phyloP scores from a whole-genome alignment of 2,797 vertebrate species.

The Megalops cyprinoides region DNA sequence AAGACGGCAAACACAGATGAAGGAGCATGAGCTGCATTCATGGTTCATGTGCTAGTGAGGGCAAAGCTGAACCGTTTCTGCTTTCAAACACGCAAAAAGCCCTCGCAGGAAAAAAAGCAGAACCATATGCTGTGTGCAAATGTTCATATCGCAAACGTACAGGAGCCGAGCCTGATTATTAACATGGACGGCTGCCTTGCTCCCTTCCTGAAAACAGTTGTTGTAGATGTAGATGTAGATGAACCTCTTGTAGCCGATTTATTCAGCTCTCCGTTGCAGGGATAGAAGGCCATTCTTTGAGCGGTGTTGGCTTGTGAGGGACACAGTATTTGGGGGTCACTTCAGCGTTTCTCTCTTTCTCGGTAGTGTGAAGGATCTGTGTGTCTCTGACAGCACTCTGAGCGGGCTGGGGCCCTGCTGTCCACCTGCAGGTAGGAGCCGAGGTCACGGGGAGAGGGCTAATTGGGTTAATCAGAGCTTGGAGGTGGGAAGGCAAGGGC shows the following conservation, averaged over 20 bases:
- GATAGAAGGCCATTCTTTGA: not conserved
- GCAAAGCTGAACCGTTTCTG: not conserved
- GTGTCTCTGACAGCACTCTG: too few species aligned
- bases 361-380: too few species aligned
- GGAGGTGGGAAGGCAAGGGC: constrained; percentile 27
- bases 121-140: not conserved
- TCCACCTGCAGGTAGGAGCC: not conserved
- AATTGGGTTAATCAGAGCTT: constrained; percentile 40
- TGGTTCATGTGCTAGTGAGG: not conserved
- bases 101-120: not conserved
- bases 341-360: too few species aligned
- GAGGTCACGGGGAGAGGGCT: constrained; percentile 28
- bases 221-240: too few species aligned
- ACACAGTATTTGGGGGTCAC: not conserved
- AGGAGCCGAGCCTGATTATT: not conserved
- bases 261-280: not conserved
- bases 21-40: not conserved
- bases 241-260: constrained; percentile 8
- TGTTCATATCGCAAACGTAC: not conserved
- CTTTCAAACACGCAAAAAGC: not conserved
- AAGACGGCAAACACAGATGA: too few species aligned
- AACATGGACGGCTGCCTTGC: not conserved
- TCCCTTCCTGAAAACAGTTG: not conserved
- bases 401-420: not conserved
- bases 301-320: not conserved